Base-by-base conservation (phyloP, 2,797 vertebrate species). In the Mormyrops attenuatus region DNA sequence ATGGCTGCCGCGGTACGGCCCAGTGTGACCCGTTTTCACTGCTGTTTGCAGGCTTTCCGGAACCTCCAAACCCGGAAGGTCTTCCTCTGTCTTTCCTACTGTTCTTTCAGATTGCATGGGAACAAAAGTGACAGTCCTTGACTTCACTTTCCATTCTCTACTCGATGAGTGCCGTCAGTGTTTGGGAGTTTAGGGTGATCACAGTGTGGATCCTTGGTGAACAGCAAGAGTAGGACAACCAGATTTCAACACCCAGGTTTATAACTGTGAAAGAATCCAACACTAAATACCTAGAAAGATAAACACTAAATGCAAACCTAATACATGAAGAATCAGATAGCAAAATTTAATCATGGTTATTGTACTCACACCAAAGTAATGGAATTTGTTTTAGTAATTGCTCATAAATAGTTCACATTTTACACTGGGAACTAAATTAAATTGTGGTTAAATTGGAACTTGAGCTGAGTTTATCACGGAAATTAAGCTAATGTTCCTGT, bases 71-170 rank as follows among this genome's bases (percentile, higher is more conserved):
- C 77, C 88, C 90, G 26, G 38, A 93, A 94, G 93, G 93, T 94
- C 92, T 87, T 89, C 53, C 52, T 90, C 88, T 92, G 92, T 91
- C 90, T 90, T 60, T 86, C 77, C 90, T 20, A 89, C 90, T 55
- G 87, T 86, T 50, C 89, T 90, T 90, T 91, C 93, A 95, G 91
- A 93, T 93, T 91, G 7, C 85, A 90, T 92, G 7, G 93, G 88
- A 41, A 90, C 90, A 90, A 93, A 7, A 90, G 91, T 91, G 85
- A 69, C 57, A 90, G 88, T 89, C 89, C 91, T 88, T 47, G 88
- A 55, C 89, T 55, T 5, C 80, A 85, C 73, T 95, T 95, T 95
- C 94, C 94, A 95, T 95, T 92, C 95, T 93, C 94, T 94, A 91
- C 91, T 95, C 91, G 89, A 88, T 92, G 93, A 93, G 91, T 90